Evolutionary conservation across 1,140 invertebrate genomes (phyloP).

Genomic region (Zaprionus nigranus): DNA sequence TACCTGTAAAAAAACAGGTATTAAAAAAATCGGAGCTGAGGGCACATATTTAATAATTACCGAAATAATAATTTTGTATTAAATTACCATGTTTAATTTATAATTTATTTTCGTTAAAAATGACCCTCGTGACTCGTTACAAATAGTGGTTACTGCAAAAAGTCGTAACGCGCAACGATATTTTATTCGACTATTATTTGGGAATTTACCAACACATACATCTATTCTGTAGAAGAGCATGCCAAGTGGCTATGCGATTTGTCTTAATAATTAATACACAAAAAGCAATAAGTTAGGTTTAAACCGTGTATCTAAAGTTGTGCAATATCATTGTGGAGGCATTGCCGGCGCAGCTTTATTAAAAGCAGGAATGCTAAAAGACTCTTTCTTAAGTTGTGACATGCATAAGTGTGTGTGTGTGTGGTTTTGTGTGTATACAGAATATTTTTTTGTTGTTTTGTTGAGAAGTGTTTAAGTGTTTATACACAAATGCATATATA

Average conservation of each 20-base stretch:
- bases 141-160: not conserved
- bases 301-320: not conserved
- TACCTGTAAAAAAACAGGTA: too few relatives aligned
- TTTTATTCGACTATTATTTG: not conserved
- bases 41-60: too few relatives aligned
- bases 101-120: too few relatives aligned
- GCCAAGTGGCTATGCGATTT: conserved; percentile 3
- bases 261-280: not conserved
- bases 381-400: conserved; percentile 25
- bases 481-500: conserved; percentile 27
- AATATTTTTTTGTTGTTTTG: conserved; percentile 48
- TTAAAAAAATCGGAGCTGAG: too few relatives aligned
- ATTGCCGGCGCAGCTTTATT: not conserved
- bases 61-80: not conserved
- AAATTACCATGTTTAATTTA: too few relatives aligned
- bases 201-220: not conserved
- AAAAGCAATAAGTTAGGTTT: not conserved
- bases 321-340: not conserved
- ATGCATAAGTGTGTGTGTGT: conserved; percentile 19
- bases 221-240: conserved; percentile 1
- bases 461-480: conserved; percentile 26
- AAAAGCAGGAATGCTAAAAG: not conserved
- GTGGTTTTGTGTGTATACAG: conserved; percentile 49
- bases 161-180: not conserved
- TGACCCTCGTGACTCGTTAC: not conserved